Evolutionary conservation across 1,140 invertebrate genomes (phyloP), one percentile per base, ranked within the genome.

Genomic region (Drosophila pruinosa): DNA sequence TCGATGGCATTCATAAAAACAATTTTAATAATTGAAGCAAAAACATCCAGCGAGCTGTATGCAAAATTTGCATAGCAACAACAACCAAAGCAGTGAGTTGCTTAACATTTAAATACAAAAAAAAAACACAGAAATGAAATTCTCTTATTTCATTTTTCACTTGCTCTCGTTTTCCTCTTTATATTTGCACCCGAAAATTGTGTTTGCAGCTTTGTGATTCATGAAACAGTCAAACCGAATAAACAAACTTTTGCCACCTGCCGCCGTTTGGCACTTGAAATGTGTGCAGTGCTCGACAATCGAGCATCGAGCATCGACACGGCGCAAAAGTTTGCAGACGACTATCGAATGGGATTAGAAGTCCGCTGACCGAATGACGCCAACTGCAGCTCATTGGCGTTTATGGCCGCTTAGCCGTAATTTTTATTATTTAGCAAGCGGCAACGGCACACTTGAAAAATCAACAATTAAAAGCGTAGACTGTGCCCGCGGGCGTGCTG

Each of bases 381-480:
- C 26, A 72, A 76, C 58, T 85, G 80, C 81, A 86, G 74, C 73
- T 68, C 77, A 62, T 75, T 68, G 47, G 62, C 81, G 67, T 75
- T 86, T 86, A 86, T 86, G 63, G 78, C 57, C 78, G 82, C 75
- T 86, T 81, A 82, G 72, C 63, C 68, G 74, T 82, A 88, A 86
- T 88, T 86, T 88, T 85, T 82, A 86, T 88, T 81, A 88, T 88
- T 88, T 78, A 81, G 58, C 72, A 79, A 63, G 56, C 7, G 72
- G 36, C 17, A 19, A 12, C 10, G 41, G 17, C 21, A 22, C 21
- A 47, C 43, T 47, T 17, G 21, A 85, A 83, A 75, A 88, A 80
- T 77, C 86, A 88, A 88, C 82, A 88, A 88, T 88, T 88, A 88
- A 88, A 89, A 75, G 83, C 68, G 75, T 83, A 82, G 78, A 88